Base-by-base conservation (phyloP, 2,797 vertebrate species). In the Sebastes ruberrimus region DNA sequence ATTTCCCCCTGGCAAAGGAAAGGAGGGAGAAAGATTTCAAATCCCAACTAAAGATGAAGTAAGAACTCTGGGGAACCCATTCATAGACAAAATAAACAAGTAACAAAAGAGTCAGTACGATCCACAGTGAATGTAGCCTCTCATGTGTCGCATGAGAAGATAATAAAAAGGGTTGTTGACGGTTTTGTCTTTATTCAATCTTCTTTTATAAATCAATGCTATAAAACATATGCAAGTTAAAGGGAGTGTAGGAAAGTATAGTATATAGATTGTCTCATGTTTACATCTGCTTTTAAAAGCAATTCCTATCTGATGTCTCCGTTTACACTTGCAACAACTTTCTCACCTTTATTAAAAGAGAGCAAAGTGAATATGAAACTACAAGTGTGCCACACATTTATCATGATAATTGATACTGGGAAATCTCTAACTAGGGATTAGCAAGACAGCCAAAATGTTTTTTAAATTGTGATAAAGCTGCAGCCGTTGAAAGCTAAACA, bases 1-100 rank as follows among this genome's bases (percentile, higher is more conserved):
- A 72, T 74, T 78, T 81, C 76, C 75, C 6, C 9, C 63, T 46
- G 70, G 80, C 80, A 81, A 62, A 84, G 59, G 55, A 69, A 80
- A 59, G 27, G 14, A 32, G 56, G 35, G 28, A 82, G 52, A 71
- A 16, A 70, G 6, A 79, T 7, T 16, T 80, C 57, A 73, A 53
- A 62, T 78, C 81, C 67, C 11, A 72, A 35, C 9, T 28, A 30
- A 69, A 80, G 57, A 79, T 74, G 56, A 86, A 89, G 66, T 16
- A 10, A 65, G 5, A 64, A 20, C 67, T 76, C 6, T 46, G 28
- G 53, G 28, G 46, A 65, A 6, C 42, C 20, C 22, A 23, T 68
- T 82, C 20, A 62, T 42, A 71, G 32, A 27, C 23, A 1, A 75
- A 71, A 86, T 71, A 66, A 72, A 59, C 22, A 25, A 23, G 35